Evolutionary conservation across 2,888 invertebrate species (phyloP), one percentile per base, ranked within the genome.

Genomic region (Eudasyphora cyanicolor): DNA sequence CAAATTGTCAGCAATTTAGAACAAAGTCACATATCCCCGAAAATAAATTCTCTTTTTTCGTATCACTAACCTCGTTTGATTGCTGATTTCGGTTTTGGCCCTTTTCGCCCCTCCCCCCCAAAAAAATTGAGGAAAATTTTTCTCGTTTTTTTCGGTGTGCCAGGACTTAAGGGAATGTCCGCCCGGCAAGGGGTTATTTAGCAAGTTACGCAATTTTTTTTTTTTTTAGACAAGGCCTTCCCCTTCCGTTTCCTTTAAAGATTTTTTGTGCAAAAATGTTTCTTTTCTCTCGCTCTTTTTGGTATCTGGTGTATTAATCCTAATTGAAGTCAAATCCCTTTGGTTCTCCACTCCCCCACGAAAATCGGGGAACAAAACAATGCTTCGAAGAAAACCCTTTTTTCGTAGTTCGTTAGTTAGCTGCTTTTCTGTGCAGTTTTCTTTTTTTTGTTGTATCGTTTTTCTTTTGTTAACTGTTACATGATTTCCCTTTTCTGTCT

Each of bases 301-400:
- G 85, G 87, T 89, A 89, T 90, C 90, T 88, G 84, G 89, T 87
- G 90, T 89, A 89, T 90, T 89, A 89, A 88, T 89, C 89, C 89
- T 90, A 90, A 90, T 90, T 90, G 90, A 90, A 90, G 89, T 89
- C 86, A 89, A 89, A 89, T 90, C 88, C 90, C 90, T 82, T 88
- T 87, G 88, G 89, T 88, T 87, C 88, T 29, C 45, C 67, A 7
- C 60, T 57, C 57, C 27, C 27, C 17, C 14, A 4, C n/a, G 10
- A 42, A 60, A 42, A 5, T 12, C 38, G 24, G 38, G 24, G 38
- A 42, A 32, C 10, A 21, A n/a, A 42, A 21, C 5, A 67, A 42
- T 19, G 17, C 35, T 4, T 17, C 12, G 10, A 21, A 32, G 12
- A 17, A 67, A 87, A 88, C 87, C 79, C 79, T 79, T 83, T 85